Percentiles rank a stretch among this genome's conserved stretches.
Conservation (phyloP, 1,140 invertebrate species). For the Drosophila azteca region DNA sequence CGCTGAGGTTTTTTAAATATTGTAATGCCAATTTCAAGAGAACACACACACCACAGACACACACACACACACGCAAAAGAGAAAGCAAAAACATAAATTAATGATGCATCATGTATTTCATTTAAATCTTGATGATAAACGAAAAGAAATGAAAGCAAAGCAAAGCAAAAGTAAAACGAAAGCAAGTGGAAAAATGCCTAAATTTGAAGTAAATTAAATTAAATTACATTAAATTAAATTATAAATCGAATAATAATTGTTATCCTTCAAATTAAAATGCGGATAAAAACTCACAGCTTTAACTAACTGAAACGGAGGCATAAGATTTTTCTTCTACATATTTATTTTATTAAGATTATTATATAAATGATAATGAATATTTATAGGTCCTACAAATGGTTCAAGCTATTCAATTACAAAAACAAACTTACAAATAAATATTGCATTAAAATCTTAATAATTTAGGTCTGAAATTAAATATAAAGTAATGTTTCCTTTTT, state of each 20-base stretch:
- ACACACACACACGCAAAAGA: constrained; percentile 17
- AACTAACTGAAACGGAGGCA: constrained; percentile 78
- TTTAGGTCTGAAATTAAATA: constrained; percentile 71
- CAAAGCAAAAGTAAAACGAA: constrained; percentile 30
- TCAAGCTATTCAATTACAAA: constrained; percentile 78
- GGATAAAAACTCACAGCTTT: constrained; percentile 83
- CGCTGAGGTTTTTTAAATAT: constrained; percentile 71
- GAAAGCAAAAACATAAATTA: constrained; percentile 43
- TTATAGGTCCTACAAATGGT: constrained; percentile 72
- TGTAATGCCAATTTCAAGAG: constrained; percentile 49
- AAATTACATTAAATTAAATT: constrained; percentile 31
- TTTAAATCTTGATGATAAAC: constrained; percentile 52
- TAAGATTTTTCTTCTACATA: constrained; percentile 82
- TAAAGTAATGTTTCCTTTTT: constrained; percentile 71
- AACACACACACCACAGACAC: constrained; percentile 5
- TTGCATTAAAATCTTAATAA: constrained; percentile 75
- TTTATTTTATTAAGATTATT: constrained; percentile 81
- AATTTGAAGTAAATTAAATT: constrained; percentile 56
- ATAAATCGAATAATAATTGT: constrained; percentile 66
- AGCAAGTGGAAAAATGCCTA: constrained; percentile 62
- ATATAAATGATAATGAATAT: constrained; percentile 68
- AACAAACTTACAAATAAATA: constrained; percentile 68
- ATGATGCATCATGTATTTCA: constrained; percentile 54
- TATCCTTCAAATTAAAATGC: constrained; percentile 79
- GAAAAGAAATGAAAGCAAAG: constrained; percentile 36